Conservation (phyloP, 2,797 vertebrate species). For the Etheostoma nigrum region DNA sequence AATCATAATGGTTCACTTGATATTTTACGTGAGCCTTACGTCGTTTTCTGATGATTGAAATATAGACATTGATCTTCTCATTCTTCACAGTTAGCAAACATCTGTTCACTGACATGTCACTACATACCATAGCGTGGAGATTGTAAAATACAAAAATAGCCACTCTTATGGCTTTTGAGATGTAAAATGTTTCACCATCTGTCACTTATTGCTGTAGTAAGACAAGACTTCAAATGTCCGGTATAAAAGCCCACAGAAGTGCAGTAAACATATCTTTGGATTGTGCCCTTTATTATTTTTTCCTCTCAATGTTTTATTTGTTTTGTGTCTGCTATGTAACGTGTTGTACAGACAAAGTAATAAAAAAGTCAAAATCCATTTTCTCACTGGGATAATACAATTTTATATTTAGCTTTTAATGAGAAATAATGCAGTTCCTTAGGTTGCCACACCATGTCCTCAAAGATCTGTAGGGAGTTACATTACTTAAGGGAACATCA, state of each 20-base stretch:
- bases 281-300: conserved; percentile 68
- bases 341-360: conserved; percentile 82
- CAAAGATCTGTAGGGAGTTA: conserved; percentile 50
- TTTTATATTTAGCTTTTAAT: conserved; percentile 20
- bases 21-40: conserved; percentile 26
- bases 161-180: conserved; percentile 51
- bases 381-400: background rate
- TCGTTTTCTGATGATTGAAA: conserved; percentile 49
- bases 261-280: conserved; percentile 54
- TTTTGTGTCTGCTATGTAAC: conserved; percentile 76
- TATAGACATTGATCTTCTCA: conserved; percentile 37
- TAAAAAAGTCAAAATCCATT: conserved; percentile 73
- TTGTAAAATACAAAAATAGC: conserved; percentile 61
- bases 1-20: conserved; percentile 39
- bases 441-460: conserved; percentile 74
- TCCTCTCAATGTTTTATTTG: conserved; percentile 68
- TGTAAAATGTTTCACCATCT: conserved; percentile 46
- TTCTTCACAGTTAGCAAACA: conserved; percentile 37
- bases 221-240: conserved; percentile 39
- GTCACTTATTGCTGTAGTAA: conserved; percentile 57
- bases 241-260: conserved; percentile 50
- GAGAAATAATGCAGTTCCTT: conserved; percentile 59
- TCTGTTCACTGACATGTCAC: conserved; percentile 47
- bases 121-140: conserved; percentile 56
- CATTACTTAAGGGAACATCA: background rate